Percentiles rank a stretch among this genome's conserved stretches.
Evolutionary conservation across 1,140 invertebrate species (phyloP).

Genomic region (Neodiprion virginianus): DNA sequence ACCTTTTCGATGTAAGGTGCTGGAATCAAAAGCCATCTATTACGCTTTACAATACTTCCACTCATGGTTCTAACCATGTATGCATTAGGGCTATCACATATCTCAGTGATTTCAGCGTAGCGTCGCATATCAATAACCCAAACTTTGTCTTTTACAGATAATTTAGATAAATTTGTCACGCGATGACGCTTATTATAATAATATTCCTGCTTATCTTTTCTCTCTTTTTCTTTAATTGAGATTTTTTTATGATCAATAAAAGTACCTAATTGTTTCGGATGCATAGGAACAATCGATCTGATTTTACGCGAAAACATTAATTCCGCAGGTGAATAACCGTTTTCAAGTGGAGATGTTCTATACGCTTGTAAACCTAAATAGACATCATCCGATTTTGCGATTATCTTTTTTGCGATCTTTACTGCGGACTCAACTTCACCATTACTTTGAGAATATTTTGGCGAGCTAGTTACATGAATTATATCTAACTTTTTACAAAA

Average conservation of each 20-base stretch:
- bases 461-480: conserved; percentile 36
- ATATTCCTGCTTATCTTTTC: conserved; percentile 23
- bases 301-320: conserved; percentile 31
- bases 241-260: conserved; percentile 17
- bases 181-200: conserved; percentile 28
- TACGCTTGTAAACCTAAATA: conserved; percentile 28
- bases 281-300: conserved; percentile 25
- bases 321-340: conserved; percentile 32
- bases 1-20: conserved; percentile 1
- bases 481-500: conserved; percentile 42
- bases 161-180: conserved; percentile 15
- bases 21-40: conserved; percentile 27
- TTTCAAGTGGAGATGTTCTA: conserved; percentile 28
- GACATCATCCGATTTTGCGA: conserved; percentile 35
- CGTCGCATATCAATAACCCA: conserved; percentile 29
- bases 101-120: conserved; percentile 20
- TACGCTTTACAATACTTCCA: conserved; percentile 24
- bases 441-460: conserved; percentile 39
- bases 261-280: conserved; percentile 16
- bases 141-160: conserved; percentile 21
- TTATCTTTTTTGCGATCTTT: conserved; percentile 37
- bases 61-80: conserved; percentile 20
- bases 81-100: conserved; percentile 21
- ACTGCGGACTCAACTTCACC: conserved; percentile 39
- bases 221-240: conserved; percentile 9